phyloP scores from a whole-genome alignment of 1,140 invertebrate species.

The Thaumetopoea pityocampa region DNA sequence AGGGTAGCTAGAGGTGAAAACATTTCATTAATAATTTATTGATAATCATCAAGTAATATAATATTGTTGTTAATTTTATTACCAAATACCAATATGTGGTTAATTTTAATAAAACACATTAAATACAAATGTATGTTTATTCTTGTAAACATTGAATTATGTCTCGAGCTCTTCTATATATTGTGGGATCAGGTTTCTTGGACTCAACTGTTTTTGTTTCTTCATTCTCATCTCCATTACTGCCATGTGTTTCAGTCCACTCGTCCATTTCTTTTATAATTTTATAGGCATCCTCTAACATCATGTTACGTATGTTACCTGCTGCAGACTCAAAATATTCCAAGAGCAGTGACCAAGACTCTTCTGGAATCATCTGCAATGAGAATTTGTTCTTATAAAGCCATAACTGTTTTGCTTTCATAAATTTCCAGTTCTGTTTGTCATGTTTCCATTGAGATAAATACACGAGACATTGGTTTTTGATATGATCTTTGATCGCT shows the following conservation, averaged over 20 bases:
- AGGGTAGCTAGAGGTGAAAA: too few relatives aligned
- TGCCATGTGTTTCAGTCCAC: slow-evolving; percentile 73
- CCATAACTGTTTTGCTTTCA: slow-evolving; percentile 85
- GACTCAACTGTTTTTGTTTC: slow-evolving; percentile 17
- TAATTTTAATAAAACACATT: slow-evolving; percentile 42
- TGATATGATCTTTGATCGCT: slow-evolving; percentile 61
- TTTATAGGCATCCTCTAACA: slow-evolving; percentile 79
- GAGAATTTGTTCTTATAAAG: slow-evolving; percentile 82
- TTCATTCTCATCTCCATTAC: slow-evolving; percentile 65
- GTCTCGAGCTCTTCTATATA: slow-evolving; percentile 74
- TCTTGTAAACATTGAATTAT: slow-evolving; percentile 73
- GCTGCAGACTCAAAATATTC: slow-evolving; percentile 83
- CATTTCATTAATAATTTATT: too few relatives aligned
- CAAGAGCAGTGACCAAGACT: slow-evolving; percentile 79
- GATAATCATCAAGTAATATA: too few relatives aligned
- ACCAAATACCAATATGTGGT: slow-evolving; percentile 55
- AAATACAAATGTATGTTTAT: slow-evolving; percentile 48
- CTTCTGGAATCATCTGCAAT: slow-evolving; percentile 74
- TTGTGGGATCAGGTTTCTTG: slow-evolving; percentile 79
- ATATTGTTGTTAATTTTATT: too few relatives aligned
- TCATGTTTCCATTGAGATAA: slow-evolving; percentile 83
- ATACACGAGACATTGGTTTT: slow-evolving; percentile 75
- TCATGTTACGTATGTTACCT: slow-evolving; percentile 78
- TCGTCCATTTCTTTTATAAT: slow-evolving; percentile 80
- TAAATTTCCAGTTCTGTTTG: slow-evolving; percentile 84